Base-by-base conservation (phyloP, 2,888 invertebrate genomes). In the Vannuccia rotundouncinata region DNA sequence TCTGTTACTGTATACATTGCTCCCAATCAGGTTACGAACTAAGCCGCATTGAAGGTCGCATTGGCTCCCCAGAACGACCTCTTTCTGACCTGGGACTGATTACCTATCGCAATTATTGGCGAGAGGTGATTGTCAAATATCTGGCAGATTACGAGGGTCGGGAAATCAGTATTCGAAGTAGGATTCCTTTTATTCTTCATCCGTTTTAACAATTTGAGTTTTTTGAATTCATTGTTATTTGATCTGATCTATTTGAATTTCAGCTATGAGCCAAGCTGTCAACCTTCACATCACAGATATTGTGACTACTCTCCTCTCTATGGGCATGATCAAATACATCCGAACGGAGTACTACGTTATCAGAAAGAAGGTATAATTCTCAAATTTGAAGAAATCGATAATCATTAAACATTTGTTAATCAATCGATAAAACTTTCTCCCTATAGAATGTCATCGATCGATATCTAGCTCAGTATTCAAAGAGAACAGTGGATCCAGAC, bases 61-160 rank as follows among this genome's bases (percentile, higher is more conserved):
- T 98, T 80, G 99, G 99, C n/a, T 97, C 97, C 0, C 99, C 99
- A 0, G 99, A 99, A 89, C 95, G 97, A 84, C 99, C 99, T 0
- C 90, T 99, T 59, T 97, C 97, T 76, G 98, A 99, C 89, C 91
- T 98, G 81, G 99, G 99, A 17, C 91, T 99, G 80, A 94, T 98
- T 86, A 95, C 96, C 25, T 99, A 99, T 90, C 91, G 98, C 30
- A 95, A 95, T 77, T 99, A 99, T 89, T 99, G 99, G 99, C 96
- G 96, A 88, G 95, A 96, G 88, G 95, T 95, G 0, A 90, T 99
- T 1, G 90, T 99, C 80, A 93, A 94, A 85, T 93, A 95, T 86
- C 90, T 99, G 80, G 94, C 94, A 87, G 93, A 93, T 80, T 92
- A 94, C 80, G 92, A 93, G 17, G 95, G 94, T 79, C 92, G 93